Evolutionary conservation across 2,113 vertebrate genomes (phyloP), one percentile per base, ranked within the genome.

Genomic region (Tragelaphus strepsiceros): DNA sequence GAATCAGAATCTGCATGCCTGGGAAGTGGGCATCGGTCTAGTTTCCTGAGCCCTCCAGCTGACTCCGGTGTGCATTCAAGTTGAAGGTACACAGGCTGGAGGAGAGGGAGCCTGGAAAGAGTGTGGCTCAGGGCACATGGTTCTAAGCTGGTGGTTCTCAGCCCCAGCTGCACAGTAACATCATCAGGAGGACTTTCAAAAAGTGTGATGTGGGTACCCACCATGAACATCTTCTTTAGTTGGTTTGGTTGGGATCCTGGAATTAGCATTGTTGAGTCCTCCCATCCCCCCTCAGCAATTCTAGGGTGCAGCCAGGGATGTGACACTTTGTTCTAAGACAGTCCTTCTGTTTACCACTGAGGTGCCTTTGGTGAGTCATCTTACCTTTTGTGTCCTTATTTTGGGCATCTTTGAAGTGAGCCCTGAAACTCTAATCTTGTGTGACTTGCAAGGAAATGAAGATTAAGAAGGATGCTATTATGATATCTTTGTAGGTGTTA

Each of bases 1-100:
- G 2, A 26, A 56, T 8, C 24, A 21, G 85, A 62, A 39, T 32
- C 81, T 71, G 6, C 0, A 4, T 19, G 28, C 8, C 24, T 39
- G 15, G 64, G 11, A 26, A 6, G 30, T 3, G 0, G 39, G 5
- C 30, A 17, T 12, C 2, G 0, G 11, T 12, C 35, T 35, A 26
- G 59, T 49, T 62, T 21, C 51, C 28, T 0, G 10, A 56, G 67
- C 17, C 3, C 51, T 80, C 28, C 59, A 2, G 35, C 43, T 13
- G 24, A 14, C 28, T 43, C 32, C 26, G 22, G 51, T 61, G n/a
- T 21, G 0, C 4, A 5, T 10, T 54, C 43, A 28, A 17, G 21
- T n/a, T 22, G 26, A 86, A 78, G 85, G 19, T 10, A 5, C 7
- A 2, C n/a, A 9, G 4, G 32, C 54, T 6, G 5, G 49, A 80